Evolutionary conservation across 2,888 invertebrate species (phyloP).

Genomic region (Drosophila suboccidentalis): DNA sequence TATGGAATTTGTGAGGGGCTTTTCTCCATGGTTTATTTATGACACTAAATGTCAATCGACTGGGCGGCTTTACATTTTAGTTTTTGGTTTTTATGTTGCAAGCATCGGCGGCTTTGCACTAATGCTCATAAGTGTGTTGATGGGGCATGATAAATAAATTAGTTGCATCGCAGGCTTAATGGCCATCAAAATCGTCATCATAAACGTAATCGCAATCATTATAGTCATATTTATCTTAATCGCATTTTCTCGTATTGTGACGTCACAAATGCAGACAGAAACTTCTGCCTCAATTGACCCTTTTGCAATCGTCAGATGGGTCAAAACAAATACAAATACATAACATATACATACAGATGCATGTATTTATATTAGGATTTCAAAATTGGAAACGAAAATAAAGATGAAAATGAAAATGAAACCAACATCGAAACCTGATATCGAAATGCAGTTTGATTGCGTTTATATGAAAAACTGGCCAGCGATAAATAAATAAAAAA

Average conservation of each 20-base stretch:
- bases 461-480: conserved; percentile 50
- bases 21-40: conserved; percentile 41
- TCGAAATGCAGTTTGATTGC: conserved; percentile 72
- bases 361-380: conserved; percentile 28
- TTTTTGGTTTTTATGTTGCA: conserved; percentile 36
- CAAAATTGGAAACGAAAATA: conserved; percentile 29
- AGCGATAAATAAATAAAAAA: conserved; percentile 53
- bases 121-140: conserved; percentile 38
- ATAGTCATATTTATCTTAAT: conserved; percentile 19
- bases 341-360: not conserved
- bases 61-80: conserved; percentile 23
- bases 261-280: conserved; percentile 40
- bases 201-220: conserved; percentile 13
- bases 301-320: conserved; percentile 44
- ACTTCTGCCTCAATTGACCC: conserved; percentile 39
- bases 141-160: conserved; percentile 39
- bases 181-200: conserved; percentile 25
- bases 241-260: conserved; percentile 33
- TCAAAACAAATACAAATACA: conserved; percentile 39
- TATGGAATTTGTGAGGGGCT: conserved; percentile 33
- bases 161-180: conserved; percentile 20
- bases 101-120: conserved; percentile 29
- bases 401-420: conserved; percentile 11
- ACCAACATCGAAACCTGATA: conserved; percentile 55
- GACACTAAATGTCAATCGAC: conserved; percentile 53